Base-by-base conservation (phyloP, 2,113 vertebrate species). In the Equus quagga region DNA sequence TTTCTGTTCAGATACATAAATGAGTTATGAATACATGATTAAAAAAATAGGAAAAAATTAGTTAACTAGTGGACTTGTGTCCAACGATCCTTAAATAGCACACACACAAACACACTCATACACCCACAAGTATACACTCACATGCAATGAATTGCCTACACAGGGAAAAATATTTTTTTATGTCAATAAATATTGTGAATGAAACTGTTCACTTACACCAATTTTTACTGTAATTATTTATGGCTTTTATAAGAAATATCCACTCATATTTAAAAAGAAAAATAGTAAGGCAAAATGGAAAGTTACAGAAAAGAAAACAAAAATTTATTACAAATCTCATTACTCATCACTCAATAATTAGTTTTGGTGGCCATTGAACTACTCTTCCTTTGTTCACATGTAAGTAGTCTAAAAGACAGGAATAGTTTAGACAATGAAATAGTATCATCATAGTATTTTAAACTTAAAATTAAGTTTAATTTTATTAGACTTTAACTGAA, bases 381-480 rank as follows among this genome's bases (percentile, higher is more conserved):
- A 60, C 24, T 28, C 23, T 89, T 10, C 58, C 3, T 87, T 87
- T 88, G 24, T 44, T 84, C 31, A 72, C 19, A 60, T 6, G 49
- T 8, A 44, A 70, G 19, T 18, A 76, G 3, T 65, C 56, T 82
- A 56, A 91, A 58, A 78, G 4, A 58, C 62, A 44, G 46, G 24
- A 44, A 67, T 21, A 24, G 14, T 31, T 78, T 70, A 73, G 11
- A 88, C 33, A 46, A 36, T 80, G 28, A 64, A 58, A n/a, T 49
- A 31, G 15, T 78, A 73, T 44, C 28, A 13, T 28, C 11, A 6
- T 44, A 75, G 36, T 76, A 44, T 69, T 96, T 88, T 62, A 79
- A 88, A 96, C 6, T 91, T 64, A 62, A 88, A 73, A 69, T 80
- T 64, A 67, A 79, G 8, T n/a, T 91, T 76, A 62, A 69, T 62